Evolutionary conservation across 1,140 invertebrate species (phyloP), one percentile per base, ranked within the genome.

Genomic region (Polyergus mexicanus): DNA sequence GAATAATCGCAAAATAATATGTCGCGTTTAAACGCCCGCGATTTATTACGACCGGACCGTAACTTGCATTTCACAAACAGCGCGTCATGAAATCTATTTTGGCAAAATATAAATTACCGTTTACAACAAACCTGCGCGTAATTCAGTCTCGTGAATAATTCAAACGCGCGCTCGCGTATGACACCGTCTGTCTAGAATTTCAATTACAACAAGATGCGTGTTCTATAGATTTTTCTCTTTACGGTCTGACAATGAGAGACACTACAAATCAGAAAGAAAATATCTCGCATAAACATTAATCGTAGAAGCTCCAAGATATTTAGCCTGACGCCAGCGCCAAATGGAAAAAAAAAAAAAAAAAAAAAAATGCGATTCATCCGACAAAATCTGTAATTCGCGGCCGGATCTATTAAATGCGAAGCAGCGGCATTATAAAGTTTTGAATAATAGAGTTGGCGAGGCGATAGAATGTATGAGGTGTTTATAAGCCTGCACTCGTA

Each of bases 391-490:
- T 60, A 74, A 83, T 74, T 83, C 68, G 68, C 54, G 66, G 25
- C 25, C 66, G 54, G 41, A 83, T 13, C 54, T 47, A 58, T 81
- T 72, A 72, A 68, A 58, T 19, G 66, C 35, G 38, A 72, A 28
- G 87, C 68, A 86, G 62, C 81, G 69, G 74, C 74, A 89, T 90
- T 93, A 91, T 91, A 92, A 92, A 92, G 88, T 90, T 94, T 92
- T 91, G 90, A 93, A 92, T 93, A 93, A 94, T 92, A 86, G 89
- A 81, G 75, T 88, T 85, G 89, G 88, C 85, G 91, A 84, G 85
- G 91, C 88, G 83, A 92, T 88, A 88, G 90, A 92, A 93, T 51
- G 47, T 51, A 51, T 92, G 92, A 93, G 89, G 93, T 94, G 92
- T 94, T 94, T 93, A 94, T 94, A 94, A 93, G 92, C 44, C 75